Base-by-base conservation (phyloP, 2,888 invertebrate genomes). In the Cerastoderma edule region DNA sequence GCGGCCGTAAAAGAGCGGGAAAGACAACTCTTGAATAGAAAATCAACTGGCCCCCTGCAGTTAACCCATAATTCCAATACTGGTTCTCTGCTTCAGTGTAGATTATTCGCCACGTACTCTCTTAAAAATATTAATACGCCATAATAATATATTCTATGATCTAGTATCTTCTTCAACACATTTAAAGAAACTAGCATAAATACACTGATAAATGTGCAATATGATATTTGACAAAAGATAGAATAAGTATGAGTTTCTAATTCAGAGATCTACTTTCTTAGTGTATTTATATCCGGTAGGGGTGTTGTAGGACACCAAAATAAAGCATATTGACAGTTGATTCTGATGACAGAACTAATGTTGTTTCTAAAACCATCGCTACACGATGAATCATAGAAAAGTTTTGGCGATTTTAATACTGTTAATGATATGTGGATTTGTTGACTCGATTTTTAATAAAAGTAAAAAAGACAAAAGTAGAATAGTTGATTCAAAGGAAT, bases 41-140 rank as follows among this genome's bases (percentile, higher is more conserved):
- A n/a, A n/a, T n/a, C n/a, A n/a, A n/a, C n/a, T n/a, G n/a, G n/a
- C n/a, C n/a, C n/a, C n/a, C n/a, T n/a, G n/a, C n/a, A n/a, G n/a
- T n/a, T n/a, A n/a, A n/a, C n/a, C n/a, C n/a, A n/a, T n/a, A n/a
- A n/a, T n/a, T n/a, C n/a, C 84, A 75, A 56, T 78, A 68, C 70
- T 65, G 39, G 22, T 39, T 46, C n/a, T 22, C 16, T 48, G 16
- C n/a, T n/a, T n/a, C n/a, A n/a, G n/a, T n/a, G n/a, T n/a, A n/a
- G n/a, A n/a, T n/a, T n/a, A n/a, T 60, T n/a, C 67, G 83, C 83
- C 83, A 83, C 83, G 83, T 83, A 72, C 64, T 19, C 71, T 63
- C 57, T 53, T 48, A 53, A 4, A 5, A 24, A 32, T 67, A 77
- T 74, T 67, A 27, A 69, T 72, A 53, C 72, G 66, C 75, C 13